A percentile compares a stretch with the other conserved stretches of the same genome.
phyloP scores from a whole-genome alignment of 2,888 invertebrate species.

The Acronicta aceris region DNA sequence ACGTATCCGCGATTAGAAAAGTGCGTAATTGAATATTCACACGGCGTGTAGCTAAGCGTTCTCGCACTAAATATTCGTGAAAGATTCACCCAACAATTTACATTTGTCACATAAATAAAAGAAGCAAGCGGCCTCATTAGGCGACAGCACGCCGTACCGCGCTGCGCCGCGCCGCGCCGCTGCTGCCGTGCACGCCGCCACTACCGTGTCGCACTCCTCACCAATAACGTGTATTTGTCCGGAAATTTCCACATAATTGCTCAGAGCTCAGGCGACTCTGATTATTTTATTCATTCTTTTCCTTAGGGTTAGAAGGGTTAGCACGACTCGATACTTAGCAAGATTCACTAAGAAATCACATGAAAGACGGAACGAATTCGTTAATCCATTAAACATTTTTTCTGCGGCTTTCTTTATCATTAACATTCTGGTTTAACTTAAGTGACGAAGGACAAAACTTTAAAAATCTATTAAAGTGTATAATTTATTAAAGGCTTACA shows the following conservation, averaged over 20 bases:
- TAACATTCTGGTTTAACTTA: constrained; percentile 57
- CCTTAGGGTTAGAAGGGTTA: constrained; percentile 70
- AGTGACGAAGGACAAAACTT: constrained; percentile 65
- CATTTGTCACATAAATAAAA: constrained; percentile 87
- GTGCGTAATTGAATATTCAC: constrained; percentile 76
- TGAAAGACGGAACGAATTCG: constrained; percentile 52
- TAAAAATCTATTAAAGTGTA: constrained; percentile 74
- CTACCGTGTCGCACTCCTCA: constrained; percentile 69
- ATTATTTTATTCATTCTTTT: constrained; percentile 74
- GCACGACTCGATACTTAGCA: constrained; percentile 67
- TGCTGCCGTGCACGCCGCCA: constrained; percentile 50
- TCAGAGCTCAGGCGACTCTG: constrained; percentile 62
- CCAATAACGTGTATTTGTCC: constrained; percentile 78
- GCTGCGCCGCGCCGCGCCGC: constrained; percentile 44
- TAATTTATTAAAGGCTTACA: constrained; percentile 77
- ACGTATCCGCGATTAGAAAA: constrained; percentile 71
- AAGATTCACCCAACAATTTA: constrained; percentile 81
- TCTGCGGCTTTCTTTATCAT: constrained; percentile 63
- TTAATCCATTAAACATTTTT: constrained; percentile 62
- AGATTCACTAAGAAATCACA: constrained; percentile 60
- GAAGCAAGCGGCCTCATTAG: constrained; percentile 83
- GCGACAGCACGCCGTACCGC: constrained; percentile 64
- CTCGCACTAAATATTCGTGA: constrained; percentile 79
- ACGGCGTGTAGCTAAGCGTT: constrained; percentile 67
- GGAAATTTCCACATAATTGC: constrained; percentile 78